phyloP scores from a whole-genome alignment of 2,113 vertebrate genomes.

The Anguilla japonica region DNA sequence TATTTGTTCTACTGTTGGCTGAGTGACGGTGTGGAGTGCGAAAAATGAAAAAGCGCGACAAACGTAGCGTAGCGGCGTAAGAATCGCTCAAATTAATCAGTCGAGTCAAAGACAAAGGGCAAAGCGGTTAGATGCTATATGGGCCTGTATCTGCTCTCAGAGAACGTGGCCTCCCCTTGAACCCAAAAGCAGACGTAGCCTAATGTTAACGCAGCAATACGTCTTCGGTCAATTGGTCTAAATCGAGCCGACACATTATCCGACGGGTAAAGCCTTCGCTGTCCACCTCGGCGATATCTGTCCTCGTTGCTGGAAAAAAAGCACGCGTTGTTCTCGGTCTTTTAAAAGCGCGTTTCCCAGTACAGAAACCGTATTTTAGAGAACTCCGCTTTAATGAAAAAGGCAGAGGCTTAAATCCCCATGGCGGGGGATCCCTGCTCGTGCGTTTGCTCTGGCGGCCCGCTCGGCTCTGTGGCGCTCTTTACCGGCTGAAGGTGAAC shows the following conservation, averaged over 20 bases:
- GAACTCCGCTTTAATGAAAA: neutral
- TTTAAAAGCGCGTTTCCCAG: neutral
- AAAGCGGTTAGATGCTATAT: neutral
- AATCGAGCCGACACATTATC: slow-evolving; percentile 36
- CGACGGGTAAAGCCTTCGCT: slow-evolving; percentile 51
- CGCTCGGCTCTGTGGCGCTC: too few species aligned
- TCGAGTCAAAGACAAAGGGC: neutral
- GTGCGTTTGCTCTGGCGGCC: too few species aligned
- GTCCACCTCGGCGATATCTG: slow-evolving; percentile 30
- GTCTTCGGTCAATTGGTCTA: slow-evolving; percentile 41
- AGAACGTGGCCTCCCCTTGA: slow-evolving; percentile 55
- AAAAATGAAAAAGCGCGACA: neutral
- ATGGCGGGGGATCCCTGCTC: too few species aligned
- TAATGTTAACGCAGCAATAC: slow-evolving; percentile 39
- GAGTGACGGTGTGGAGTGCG: neutral
- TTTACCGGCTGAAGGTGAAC: too few species aligned
- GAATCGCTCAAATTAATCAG: too few species aligned
- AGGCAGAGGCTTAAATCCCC: neutral
- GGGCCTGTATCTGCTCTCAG: slow-evolving; percentile 44
- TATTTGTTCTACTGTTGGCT: too few species aligned
- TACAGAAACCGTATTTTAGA: neutral
- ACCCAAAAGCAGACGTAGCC: slow-evolving; percentile 45
- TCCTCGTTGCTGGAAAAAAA: neutral
- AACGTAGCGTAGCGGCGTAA: too few species aligned
- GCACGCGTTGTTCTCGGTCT: slow-evolving; percentile 12